Evolutionary conservation across 2,888 invertebrate genomes (phyloP).

Genomic region (Glaucopsyche alexis): DNA sequence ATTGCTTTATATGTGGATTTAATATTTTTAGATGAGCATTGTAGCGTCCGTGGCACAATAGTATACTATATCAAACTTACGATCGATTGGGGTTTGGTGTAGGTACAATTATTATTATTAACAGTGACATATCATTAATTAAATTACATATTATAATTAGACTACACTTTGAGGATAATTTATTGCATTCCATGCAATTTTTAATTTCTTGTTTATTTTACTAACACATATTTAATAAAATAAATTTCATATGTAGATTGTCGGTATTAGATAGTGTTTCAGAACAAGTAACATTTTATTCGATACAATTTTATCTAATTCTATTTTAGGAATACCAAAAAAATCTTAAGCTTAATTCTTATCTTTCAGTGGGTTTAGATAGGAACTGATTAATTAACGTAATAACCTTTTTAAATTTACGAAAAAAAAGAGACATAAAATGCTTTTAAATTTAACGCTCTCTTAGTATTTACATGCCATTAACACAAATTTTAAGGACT

Average conservation of each 20-base stretch:
- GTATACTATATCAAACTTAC: too few relatives aligned
- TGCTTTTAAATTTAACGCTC: not conserved
- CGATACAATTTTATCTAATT: too few relatives aligned
- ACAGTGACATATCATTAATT: too few relatives aligned
- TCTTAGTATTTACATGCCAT: slow-evolving; percentile 1
- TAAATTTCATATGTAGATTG: too few relatives aligned
- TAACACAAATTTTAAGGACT: slow-evolving; percentile 11
- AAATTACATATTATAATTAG: too few relatives aligned
- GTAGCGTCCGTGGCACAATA: too few relatives aligned
- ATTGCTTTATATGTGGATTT: too few relatives aligned
- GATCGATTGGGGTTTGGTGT: too few relatives aligned
- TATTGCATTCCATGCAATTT: not conserved
- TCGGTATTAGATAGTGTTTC: not conserved
- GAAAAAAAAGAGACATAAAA: not conserved
- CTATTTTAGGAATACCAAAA: not conserved
- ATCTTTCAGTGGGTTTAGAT: not conserved
- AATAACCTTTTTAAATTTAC: not conserved
- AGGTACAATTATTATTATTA: too few relatives aligned
- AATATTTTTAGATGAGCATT: too few relatives aligned
- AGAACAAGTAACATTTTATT: not conserved
- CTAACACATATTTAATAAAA: too few relatives aligned
- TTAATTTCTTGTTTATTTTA: not conserved
- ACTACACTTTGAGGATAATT: not conserved
- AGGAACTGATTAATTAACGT: not conserved
- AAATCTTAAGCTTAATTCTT: not conserved